Base-by-base conservation (phyloP, 2,797 vertebrate species). In the Rhyacichthys aspro region DNA sequence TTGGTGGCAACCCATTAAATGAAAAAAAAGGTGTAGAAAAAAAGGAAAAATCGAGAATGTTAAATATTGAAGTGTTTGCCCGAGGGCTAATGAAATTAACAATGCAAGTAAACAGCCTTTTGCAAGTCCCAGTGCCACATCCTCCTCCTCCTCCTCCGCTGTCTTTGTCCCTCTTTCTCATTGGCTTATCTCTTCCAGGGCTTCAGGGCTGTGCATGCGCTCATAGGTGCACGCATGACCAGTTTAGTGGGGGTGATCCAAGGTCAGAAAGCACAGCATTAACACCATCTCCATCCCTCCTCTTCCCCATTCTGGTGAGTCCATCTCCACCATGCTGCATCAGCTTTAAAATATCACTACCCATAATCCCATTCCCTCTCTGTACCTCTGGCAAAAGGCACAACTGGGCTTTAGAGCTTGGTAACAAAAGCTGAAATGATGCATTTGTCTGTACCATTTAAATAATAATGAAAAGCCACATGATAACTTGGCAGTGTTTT, bases 11-110 rank as follows among this genome's bases (percentile, higher is more conserved):
- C 84, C 78, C 58, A 70, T 81, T 87, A 73, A 80, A 72, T 76
- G 43, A 65, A 63, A 72, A 53, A 34, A 48, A 33, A 5, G 15
- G 41, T 28, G 7, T 28, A 28, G 15, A 11, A 49, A 41, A 58
- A n/a, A 11, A 49, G 43, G 34, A 50, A 58, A 86, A 91, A 90
- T 88, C n/a, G 79, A 86, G 88, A 91, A 88, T 78, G 86, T 90
- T 92, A 92, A 93, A 91, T 90, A 92, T 90, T 91, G 81, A 89
- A 90, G 88, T 76, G 85, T 74, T 85, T 86, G 90, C 91, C 67
- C 19, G 74, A 84, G 85, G 90, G 87, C 84, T 91, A 90, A 91
- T 91, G 89, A 86, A 92, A 92, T 92, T 90, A 92, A 91, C 90
- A 90, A 91, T 92, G 87, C 90, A 91, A 86, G 85, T 91, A 91